A percentile compares a stretch with the other conserved stretches of the same genome.
Conservation (phyloP, 2,113 vertebrate species). For the Chascanopsetta lugubris region DNA sequence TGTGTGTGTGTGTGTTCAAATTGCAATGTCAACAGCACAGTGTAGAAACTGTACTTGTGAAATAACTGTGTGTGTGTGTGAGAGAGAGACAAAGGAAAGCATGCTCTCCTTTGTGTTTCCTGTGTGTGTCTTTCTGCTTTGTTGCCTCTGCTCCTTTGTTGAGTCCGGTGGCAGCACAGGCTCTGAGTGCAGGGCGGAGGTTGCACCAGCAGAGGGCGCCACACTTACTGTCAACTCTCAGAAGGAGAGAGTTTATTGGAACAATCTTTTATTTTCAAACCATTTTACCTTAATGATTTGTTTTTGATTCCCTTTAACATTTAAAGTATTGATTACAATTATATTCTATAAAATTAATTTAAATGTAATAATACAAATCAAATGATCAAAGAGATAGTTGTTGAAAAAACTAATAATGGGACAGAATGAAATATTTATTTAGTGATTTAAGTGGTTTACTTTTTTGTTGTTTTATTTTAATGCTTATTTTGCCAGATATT, state of each 20-base stretch:
- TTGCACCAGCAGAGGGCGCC: conserved; percentile 41
- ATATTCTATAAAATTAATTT: too few species aligned
- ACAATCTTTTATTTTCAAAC: too few species aligned
- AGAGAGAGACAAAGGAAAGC: conserved; percentile 57
- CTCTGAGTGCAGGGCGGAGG: background rate
- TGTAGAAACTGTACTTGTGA: conserved; percentile 39
- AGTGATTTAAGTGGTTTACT: too few species aligned
- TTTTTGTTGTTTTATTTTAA: too few species aligned
- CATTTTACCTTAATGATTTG: too few species aligned
- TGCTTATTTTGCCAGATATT: too few species aligned
- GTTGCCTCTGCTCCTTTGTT: conserved; percentile 67
- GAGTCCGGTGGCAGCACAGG: conserved; percentile 31
- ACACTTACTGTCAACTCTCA: background rate
- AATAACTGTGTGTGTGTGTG: conserved; percentile 36
- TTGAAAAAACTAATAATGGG: too few species aligned
- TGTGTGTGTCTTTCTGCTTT: conserved; percentile 47
- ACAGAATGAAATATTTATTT: too few species aligned
- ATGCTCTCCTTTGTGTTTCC: conserved; percentile 61
- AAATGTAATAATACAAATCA: too few species aligned
- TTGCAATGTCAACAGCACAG: conserved; percentile 33
- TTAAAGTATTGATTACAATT: too few species aligned
- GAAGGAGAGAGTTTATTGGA: background rate
- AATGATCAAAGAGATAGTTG: too few species aligned
- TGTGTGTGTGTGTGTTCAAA: conserved; percentile 22
- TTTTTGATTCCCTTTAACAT: too few species aligned